Conservation (phyloP, 2,113 vertebrate species). For the Rafetus swinhoei region DNA sequence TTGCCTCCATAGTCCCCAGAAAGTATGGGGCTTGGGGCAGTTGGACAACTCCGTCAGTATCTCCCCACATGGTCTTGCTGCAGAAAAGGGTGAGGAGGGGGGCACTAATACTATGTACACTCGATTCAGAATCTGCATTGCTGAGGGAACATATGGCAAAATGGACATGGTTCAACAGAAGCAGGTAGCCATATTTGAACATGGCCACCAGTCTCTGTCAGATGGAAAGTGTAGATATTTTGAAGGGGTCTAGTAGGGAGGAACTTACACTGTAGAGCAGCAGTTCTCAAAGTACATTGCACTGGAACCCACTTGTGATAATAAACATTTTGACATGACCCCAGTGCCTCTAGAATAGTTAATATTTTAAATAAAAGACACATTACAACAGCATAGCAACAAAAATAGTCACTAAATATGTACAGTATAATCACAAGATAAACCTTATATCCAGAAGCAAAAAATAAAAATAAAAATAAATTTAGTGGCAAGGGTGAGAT, state of each 20-base stretch:
- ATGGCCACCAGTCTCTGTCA: not conserved
- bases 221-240: not conserved
- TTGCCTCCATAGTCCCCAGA: too few relatives aligned
- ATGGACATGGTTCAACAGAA: not conserved
- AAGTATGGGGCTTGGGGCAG: too few relatives aligned
- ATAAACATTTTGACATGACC: not conserved
- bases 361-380: not conserved
- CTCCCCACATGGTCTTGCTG: not conserved
- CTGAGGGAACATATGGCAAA: not conserved
- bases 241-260: not conserved
- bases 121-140: not conserved
- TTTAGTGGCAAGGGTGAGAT: not conserved
- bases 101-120: not conserved
- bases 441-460: not conserved
- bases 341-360: not conserved
- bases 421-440: not conserved
- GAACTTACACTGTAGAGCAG: not conserved
- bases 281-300: not conserved
- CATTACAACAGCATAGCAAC: not conserved
- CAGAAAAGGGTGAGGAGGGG: not conserved
- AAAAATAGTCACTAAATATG: not conserved
- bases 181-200: not conserved
- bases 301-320: not conserved
- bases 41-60: too few relatives aligned
- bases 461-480: not conserved